phyloP scores from a whole-genome alignment of 2,888 invertebrate genomes.

The Nasonia oneida region DNA sequence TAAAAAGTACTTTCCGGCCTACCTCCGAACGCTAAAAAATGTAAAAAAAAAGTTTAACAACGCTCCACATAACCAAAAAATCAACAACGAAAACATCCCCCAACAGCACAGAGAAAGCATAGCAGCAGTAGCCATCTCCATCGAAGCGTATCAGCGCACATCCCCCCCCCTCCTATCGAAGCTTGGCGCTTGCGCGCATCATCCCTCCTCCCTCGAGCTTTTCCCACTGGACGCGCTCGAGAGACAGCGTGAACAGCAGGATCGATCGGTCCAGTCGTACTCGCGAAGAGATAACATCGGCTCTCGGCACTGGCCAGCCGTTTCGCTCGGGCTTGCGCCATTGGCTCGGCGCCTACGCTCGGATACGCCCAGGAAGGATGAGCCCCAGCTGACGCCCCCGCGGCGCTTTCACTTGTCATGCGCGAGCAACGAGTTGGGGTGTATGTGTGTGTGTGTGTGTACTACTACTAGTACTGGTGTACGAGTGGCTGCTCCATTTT shows the following conservation, averaged over 20 bases:
- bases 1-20: too few relatives aligned
- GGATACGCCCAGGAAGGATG: slow-evolving; percentile 79
- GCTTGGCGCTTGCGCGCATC: background rate
- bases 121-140: slow-evolving; percentile 2
- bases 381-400: slow-evolving; percentile 70
- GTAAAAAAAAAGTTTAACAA: too few relatives aligned
- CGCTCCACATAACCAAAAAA: background rate
- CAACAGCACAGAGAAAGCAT: background rate
- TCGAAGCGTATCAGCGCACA: background rate
- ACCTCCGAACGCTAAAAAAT: too few relatives aligned
- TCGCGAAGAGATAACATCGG: slow-evolving; percentile 72
- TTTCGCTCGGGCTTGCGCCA: slow-evolving; percentile 57
- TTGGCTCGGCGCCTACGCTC: slow-evolving; percentile 57
- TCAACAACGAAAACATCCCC: background rate
- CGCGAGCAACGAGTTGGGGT: background rate
- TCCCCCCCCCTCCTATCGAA: too few relatives aligned
- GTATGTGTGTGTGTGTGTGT: too few relatives aligned
- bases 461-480: too few relatives aligned
- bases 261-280: slow-evolving; percentile 64
- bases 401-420: slow-evolving; percentile 8
- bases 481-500: slow-evolving; percentile 17
- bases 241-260: slow-evolving; percentile 10
- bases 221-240: background rate
- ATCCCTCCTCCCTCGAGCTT: background rate
- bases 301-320: slow-evolving; percentile 71